Evolutionary conservation across 2,888 invertebrate species (phyloP).

Genomic region (Ochropacha duplaris): DNA sequence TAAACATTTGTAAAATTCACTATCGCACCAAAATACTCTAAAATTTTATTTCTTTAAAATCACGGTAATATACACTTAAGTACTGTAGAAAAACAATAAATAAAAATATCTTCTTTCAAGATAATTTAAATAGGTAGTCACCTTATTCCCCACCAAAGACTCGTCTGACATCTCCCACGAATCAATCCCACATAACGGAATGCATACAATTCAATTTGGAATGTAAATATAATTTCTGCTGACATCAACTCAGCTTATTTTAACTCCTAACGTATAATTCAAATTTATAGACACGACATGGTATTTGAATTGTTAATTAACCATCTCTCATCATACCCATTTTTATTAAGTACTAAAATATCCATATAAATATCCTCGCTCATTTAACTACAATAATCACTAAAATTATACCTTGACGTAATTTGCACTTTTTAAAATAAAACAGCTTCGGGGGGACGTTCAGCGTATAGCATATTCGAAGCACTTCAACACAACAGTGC

Average conservation of each 20-base stretch:
- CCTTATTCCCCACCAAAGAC: slow-evolving; percentile 72
- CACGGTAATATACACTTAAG: slow-evolving; percentile 68
- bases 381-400: slow-evolving; percentile 68
- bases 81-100: slow-evolving; percentile 68
- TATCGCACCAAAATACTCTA: slow-evolving; percentile 81
- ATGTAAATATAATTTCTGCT: slow-evolving; percentile 49
- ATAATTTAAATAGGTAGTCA: slow-evolving; percentile 56
- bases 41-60: slow-evolving; percentile 59
- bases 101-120: slow-evolving; percentile 49
- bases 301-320: slow-evolving; percentile 34
- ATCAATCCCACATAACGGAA: slow-evolving; percentile 55
- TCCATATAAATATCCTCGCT: slow-evolving; percentile 73
- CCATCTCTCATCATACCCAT: slow-evolving; percentile 51
- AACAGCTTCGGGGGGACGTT: slow-evolving; percentile 80
- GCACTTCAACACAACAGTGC: slow-evolving; percentile 59
- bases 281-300: slow-evolving; percentile 34
- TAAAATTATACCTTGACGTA: slow-evolving; percentile 70
- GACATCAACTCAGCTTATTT: slow-evolving; percentile 27
- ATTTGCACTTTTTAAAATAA: slow-evolving; percentile 75
- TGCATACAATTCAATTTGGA: slow-evolving; percentile 62
- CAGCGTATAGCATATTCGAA: slow-evolving; percentile 74
- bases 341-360: slow-evolving; percentile 74
- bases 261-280: slow-evolving; percentile 35
- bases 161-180: slow-evolving; percentile 35
- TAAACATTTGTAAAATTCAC: slow-evolving; percentile 81